Evolutionary conservation across 2,113 vertebrate species (phyloP).

Genomic region (Macquaria ambigua): DNA sequence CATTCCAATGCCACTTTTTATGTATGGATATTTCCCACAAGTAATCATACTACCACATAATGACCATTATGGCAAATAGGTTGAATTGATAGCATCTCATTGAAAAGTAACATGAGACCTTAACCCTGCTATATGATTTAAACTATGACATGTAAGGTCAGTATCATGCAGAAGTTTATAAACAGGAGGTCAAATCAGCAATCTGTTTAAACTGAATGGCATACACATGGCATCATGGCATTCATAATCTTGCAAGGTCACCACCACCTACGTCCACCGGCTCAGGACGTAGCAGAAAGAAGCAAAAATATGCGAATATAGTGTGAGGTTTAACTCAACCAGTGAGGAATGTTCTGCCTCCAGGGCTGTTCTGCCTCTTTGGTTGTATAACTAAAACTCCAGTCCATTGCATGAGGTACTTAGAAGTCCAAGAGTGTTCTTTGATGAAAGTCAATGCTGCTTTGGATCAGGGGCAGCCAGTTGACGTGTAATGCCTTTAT

Average conservation of each 20-base stretch:
- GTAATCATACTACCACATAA: neutral
- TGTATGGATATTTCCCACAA: neutral
- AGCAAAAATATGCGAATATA: neutral
- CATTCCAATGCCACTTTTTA: slow-evolving; percentile 6
- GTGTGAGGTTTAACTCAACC: neutral
- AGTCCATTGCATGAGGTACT: neutral
- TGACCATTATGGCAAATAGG: neutral
- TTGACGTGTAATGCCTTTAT: slow-evolving; percentile 26
- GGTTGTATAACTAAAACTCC: slow-evolving; percentile 21
- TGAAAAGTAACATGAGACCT: neutral
- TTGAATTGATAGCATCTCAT: neutral
- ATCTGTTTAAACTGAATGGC: too few relatives aligned
- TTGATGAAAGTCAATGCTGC: slow-evolving; percentile 29
- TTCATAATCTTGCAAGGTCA: too few relatives aligned
- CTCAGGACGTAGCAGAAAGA: too few relatives aligned
- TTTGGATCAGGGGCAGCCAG: slow-evolving; percentile 24
- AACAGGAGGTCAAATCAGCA: too few relatives aligned
- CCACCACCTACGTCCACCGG: too few relatives aligned
- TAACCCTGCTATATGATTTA: too few relatives aligned
- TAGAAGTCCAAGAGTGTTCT: slow-evolving; percentile 33
- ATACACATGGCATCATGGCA: too few relatives aligned
- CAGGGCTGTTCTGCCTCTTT: neutral
- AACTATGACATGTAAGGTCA: too few relatives aligned
- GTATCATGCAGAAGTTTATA: too few relatives aligned
- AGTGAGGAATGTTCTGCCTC: neutral